phyloP scores from a whole-genome alignment of 2,888 invertebrate species.

The Ophraella communa region DNA sequence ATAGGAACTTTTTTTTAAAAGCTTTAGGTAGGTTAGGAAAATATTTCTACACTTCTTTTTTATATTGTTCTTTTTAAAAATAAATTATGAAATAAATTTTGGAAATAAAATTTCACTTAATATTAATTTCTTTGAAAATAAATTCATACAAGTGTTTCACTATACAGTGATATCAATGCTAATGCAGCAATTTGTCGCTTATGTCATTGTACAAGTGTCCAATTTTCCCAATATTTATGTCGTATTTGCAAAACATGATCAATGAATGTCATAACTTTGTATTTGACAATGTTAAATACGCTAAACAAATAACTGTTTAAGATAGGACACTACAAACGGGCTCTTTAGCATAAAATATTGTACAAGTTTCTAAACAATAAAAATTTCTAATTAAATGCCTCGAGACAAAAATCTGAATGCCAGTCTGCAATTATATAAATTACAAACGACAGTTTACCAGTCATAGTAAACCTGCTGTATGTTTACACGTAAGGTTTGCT shows the following conservation, averaged over 20 bases:
- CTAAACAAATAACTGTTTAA: background rate
- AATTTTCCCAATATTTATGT: background rate
- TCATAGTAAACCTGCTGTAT: conserved; percentile 41
- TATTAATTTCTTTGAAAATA: too few species aligned
- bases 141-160: too few species aligned
- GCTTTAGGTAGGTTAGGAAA: too few species aligned
- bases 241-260: background rate
- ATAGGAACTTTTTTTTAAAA: too few species aligned
- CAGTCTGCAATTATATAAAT: conserved; percentile 45
- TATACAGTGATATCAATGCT: too few species aligned
- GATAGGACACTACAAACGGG: background rate
- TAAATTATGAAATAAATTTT: too few species aligned
- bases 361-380: conserved; percentile 1
- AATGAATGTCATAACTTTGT: background rate
- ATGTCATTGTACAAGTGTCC: background rate
- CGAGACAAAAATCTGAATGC: conserved; percentile 27
- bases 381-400: conserved; percentile 8
- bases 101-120: too few species aligned
- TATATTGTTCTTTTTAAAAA: too few species aligned
- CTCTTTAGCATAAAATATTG: conserved; percentile 3
- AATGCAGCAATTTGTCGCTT: background rate
- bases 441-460: conserved; percentile 40
- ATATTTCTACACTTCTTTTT: too few species aligned
- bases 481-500: conserved; percentile 52
- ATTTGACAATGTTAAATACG: conserved; percentile 1